A percentile compares a stretch with the other conserved stretches of the same genome.
Conservation (phyloP, 2,888 invertebrate species). For the Dicyrtoma fusca region DNA sequence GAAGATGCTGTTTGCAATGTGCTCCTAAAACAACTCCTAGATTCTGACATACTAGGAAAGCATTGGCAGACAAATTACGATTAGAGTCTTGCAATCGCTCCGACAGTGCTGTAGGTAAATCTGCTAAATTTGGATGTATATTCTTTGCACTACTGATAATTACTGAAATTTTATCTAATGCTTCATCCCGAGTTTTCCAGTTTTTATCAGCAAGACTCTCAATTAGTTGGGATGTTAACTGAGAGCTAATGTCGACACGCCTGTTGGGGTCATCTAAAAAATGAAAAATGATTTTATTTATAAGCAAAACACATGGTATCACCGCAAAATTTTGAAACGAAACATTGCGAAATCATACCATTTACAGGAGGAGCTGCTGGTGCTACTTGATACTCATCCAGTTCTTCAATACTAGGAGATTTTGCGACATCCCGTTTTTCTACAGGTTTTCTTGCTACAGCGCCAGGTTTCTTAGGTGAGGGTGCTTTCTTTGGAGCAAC, state of each 20-base stretch:
- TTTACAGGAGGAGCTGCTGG: conserved; percentile 19
- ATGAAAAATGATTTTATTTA: background rate
- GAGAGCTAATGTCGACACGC: conserved; percentile 39
- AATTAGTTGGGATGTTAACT: conserved; percentile 46
- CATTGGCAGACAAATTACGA: conserved; percentile 83
- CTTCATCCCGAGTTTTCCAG: conserved; percentile 70
- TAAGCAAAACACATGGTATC: background rate
- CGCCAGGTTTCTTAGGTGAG: conserved; percentile 39
- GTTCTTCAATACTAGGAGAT: conserved; percentile 29
- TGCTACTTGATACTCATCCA: conserved; percentile 6
- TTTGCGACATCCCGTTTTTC: conserved; percentile 39
- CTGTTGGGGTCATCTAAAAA: conserved; percentile 28
- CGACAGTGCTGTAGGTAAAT: conserved; percentile 77
- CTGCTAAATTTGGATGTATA: conserved; percentile 81
- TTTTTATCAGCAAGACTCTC: conserved; percentile 58
- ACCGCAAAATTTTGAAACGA: background rate
- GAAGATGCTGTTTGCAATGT: conserved; percentile 76
- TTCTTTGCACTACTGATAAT: conserved; percentile 73
- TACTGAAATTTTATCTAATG: conserved; percentile 70
- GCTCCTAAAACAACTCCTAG: conserved; percentile 82
- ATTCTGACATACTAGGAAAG: conserved; percentile 79
- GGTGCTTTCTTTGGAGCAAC: conserved; percentile 50
- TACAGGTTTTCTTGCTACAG: conserved; percentile 53
- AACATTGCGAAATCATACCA: conserved; percentile 10
- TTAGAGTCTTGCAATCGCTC: conserved; percentile 85